Evolutionary conservation across 1,140 invertebrate species (phyloP).

Genomic region (Cecropterus lyciades): DNA sequence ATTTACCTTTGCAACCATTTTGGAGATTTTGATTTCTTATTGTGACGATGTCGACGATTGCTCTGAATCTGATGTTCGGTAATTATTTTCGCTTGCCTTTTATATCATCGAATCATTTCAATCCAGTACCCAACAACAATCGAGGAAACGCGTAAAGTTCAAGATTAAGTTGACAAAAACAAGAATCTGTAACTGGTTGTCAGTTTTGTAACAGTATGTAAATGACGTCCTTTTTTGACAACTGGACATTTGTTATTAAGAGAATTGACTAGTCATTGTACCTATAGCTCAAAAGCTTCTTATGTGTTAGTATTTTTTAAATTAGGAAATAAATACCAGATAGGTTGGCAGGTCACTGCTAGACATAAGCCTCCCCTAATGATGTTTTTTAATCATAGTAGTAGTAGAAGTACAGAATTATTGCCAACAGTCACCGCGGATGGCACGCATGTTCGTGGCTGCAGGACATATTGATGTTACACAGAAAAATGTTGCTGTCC

Average conservation of each 20-base stretch:
- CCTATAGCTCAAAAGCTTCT: not conserved
- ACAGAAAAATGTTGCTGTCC: too few relatives aligned
- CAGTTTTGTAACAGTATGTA: constrained; percentile 21
- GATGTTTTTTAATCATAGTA: too few relatives aligned
- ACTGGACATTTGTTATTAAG: not conserved
- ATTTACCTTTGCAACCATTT: constrained; percentile 58
- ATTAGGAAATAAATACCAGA: too few relatives aligned
- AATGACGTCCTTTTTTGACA: constrained; percentile 15
- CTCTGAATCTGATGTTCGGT: constrained; percentile 40
- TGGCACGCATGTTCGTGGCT: too few relatives aligned
- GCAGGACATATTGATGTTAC: too few relatives aligned
- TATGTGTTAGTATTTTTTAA: not conserved
- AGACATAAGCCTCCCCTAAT: too few relatives aligned
- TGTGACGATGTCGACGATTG: constrained; percentile 48
- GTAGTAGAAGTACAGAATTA: too few relatives aligned
- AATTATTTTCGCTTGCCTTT: constrained; percentile 26
- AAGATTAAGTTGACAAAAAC: constrained; percentile 29
- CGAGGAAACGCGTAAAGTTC: constrained; percentile 40
- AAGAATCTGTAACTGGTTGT: constrained; percentile 22
- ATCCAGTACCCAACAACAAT: constrained; percentile 38
- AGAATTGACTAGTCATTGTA: not conserved
- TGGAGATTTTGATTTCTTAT: constrained; percentile 34
- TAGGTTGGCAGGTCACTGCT: too few relatives aligned
- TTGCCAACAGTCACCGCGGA: too few relatives aligned
- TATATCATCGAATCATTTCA: constrained; percentile 44